These are phyloP conservation scores for Sterrhoptilus dennistouni DNA, from an alignment of 2,113 vertebrate species.

Conservation along the genomic window DNA sequence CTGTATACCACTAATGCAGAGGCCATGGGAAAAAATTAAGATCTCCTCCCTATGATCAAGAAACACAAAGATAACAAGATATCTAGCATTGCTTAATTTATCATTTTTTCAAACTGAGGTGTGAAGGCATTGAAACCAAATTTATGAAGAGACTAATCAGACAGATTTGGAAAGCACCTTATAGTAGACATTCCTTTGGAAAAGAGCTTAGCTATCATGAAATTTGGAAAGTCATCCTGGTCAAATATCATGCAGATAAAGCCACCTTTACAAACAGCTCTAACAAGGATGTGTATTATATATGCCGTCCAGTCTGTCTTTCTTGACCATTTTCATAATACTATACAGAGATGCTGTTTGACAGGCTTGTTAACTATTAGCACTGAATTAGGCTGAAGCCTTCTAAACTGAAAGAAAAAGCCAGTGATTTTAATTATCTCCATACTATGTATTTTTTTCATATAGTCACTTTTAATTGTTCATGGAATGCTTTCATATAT, in stretches of 20 bases:
- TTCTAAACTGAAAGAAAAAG: background rate
- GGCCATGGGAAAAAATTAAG: background rate
- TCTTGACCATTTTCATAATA: background rate
- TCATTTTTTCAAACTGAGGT: background rate
- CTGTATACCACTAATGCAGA: background rate
- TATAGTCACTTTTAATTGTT: background rate
- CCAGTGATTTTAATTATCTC: background rate
- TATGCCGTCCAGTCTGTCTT: background rate
- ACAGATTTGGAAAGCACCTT: background rate
- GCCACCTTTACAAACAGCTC: background rate
- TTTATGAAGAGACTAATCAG: background rate
- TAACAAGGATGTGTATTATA: background rate
- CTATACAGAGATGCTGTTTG: background rate
- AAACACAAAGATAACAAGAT: background rate
- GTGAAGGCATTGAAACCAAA: background rate
- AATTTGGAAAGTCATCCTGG: background rate
- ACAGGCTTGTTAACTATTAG: background rate
- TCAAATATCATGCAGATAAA: background rate
- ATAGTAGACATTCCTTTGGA: background rate
- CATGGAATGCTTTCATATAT: background rate
- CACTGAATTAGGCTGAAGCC: background rate
- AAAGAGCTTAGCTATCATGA: background rate
- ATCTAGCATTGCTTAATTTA: background rate
- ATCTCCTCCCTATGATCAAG: background rate
- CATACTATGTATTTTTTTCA: background rate